Base-by-base conservation (phyloP, 2,113 vertebrate genomes). In the Actenoides hombroni region DNA sequence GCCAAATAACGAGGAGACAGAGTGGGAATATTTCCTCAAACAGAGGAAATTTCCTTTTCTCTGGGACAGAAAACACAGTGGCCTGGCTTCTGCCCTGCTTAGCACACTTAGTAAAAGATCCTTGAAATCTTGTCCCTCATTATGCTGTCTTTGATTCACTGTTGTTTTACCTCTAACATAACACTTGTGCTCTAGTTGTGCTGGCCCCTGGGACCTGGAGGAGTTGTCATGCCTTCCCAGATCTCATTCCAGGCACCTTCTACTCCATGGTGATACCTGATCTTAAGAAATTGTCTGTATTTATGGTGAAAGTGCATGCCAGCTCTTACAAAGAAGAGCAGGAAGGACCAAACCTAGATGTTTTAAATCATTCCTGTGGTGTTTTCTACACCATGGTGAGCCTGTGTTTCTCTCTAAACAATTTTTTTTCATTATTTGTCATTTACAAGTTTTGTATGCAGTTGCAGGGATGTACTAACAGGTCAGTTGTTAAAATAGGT, bases 401-500 rank as follows among this genome's bases (percentile, higher is more conserved):
- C 46, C 31, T 70, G 13, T 33, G 56, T 86, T 92, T 83, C 71
- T 83, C 64, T 90, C 69, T 40, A 15, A 56, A 6, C 17, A 51
- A 51, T 51, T 51, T 0, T 61, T 57, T 64, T 60, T 40, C 28
- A 35, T 29, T 91, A 37, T 86, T 96, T 85, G n/a, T 76, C 44
- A 31, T 82, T 88, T 63, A 21, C 53, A 63, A 76, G 42, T 82
- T 84, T 79, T 64, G 33, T 63, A 14, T 0, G 5, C 20, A 29
- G 53, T 78, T 83, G 73, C 61, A 88, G 68, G 35, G 49, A 60
- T n/a, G 71, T 54, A 21, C 84, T 75, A 65, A 71, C 28, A 54
- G 91, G 83, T 93, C 89, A 64, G 46, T 84, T 92, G 33, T 75
- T 92, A 81, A 96, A 92, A 82, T 88, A 82, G 74, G 73, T 78